Conservation (phyloP, 2,113 vertebrate genomes). For the Coracopsis vasa region DNA sequence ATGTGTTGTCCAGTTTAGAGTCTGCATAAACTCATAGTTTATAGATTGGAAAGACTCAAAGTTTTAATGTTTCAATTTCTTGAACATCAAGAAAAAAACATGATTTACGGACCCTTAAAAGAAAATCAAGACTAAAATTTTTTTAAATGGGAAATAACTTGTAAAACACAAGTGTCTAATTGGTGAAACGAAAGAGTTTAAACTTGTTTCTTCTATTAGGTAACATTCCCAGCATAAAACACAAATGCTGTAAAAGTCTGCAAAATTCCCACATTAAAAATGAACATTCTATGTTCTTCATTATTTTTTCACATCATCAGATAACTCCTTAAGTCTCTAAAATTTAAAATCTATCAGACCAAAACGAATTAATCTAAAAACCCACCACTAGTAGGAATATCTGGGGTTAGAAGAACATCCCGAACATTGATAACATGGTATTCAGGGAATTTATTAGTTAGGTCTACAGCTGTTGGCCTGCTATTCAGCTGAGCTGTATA, state of each 20-base stretch:
- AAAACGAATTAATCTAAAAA: neutral
- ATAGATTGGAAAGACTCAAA: neutral
- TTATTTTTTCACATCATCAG: neutral
- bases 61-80: neutral
- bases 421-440: conserved; percentile 34
- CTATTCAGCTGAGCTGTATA: conserved; percentile 17
- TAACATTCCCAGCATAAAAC: neutral
- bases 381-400: neutral
- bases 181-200: neutral
- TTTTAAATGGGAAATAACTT: neutral
- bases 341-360: neutral
- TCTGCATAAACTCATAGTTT: neutral
- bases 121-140: neutral
- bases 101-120: neutral
- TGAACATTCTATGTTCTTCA: neutral
- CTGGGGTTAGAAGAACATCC: neutral
- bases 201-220: neutral
- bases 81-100: neutral
- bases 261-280: neutral
- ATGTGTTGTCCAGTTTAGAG: neutral
- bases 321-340: neutral
- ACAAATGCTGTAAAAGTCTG: neutral
- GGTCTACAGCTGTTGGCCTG: conserved; percentile 59
- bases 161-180: neutral
- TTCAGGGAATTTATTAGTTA: conserved; percentile 55